Conservation (phyloP, 2,888 invertebrate species). For the Thereva nobilitata region DNA sequence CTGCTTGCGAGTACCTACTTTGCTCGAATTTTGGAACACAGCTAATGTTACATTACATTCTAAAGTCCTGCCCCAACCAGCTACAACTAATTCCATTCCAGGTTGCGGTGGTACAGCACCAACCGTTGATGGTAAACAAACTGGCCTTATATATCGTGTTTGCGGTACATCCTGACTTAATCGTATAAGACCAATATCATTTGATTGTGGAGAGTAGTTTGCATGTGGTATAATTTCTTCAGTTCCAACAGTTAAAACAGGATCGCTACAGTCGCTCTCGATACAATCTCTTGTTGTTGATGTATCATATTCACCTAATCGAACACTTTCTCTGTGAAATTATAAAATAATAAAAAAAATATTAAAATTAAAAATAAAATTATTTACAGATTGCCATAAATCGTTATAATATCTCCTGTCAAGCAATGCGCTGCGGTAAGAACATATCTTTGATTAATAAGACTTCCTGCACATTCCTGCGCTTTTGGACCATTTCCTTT, state of each 20-base stretch:
- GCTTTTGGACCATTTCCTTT: conserved; percentile 46
- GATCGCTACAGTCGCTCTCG: conserved; percentile 59
- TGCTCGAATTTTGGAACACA: no score
- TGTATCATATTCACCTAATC: conserved; percentile 54
- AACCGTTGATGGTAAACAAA: conserved; percentile 62
- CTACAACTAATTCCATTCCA: conserved; percentile 58
- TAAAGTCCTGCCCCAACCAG: conserved; percentile 69
- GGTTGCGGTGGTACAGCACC: conserved; percentile 44
- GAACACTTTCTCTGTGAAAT: conserved; percentile 48
- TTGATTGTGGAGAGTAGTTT: conserved; percentile 65
- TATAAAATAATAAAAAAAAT: background rate
- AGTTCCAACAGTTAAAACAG: conserved; percentile 64
- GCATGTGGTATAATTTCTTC: conserved; percentile 70
- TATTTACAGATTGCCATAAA: conserved; percentile 64
- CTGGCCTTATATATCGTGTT: conserved; percentile 63
- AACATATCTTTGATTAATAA: conserved; percentile 67
- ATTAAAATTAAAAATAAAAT: background rate
- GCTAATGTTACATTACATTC: no score
- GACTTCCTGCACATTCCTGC: conserved; percentile 70
- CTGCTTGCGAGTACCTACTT: no score
- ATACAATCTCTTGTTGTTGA: conserved; percentile 55
- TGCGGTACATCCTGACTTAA: conserved; percentile 62
- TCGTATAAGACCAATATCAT: conserved; percentile 75
- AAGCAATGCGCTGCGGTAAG: conserved; percentile 69
- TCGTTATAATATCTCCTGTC: conserved; percentile 59